Evolutionary conservation across 2,888 invertebrate species (phyloP).

Genomic region (Oxyteleia sp.): DNA sequence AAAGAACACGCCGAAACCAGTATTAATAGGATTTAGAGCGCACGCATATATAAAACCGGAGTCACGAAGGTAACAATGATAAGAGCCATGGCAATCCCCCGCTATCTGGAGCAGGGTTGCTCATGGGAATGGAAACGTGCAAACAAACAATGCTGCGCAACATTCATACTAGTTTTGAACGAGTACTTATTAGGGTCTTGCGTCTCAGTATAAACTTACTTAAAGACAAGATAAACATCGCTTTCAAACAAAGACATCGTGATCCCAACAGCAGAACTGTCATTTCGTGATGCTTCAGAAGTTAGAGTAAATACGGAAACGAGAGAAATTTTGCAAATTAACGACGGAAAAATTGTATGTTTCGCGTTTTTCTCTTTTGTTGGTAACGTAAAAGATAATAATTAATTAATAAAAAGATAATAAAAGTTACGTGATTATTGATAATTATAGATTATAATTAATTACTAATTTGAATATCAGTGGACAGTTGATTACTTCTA

Average conservation of each 20-base stretch:
- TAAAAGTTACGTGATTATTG: too few species aligned
- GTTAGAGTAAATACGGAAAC: neutral
- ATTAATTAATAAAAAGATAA: too few species aligned
- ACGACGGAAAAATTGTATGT: too few species aligned
- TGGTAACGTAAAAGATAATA: too few species aligned
- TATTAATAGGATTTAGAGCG: slow-evolving; percentile 1
- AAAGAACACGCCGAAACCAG: neutral
- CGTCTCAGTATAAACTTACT: slow-evolving; percentile 5
- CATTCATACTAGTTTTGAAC: slow-evolving; percentile 6
- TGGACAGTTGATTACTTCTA: too few species aligned
- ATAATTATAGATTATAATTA: too few species aligned
- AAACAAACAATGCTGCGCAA: slow-evolving; percentile 5
- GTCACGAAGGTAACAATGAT: slow-evolving; percentile 17
- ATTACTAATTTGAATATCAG: too few species aligned
- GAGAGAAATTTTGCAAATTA: neutral
- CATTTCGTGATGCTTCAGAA: neutral
- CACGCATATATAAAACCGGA: slow-evolving; percentile 6
- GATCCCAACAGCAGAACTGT: neutral
- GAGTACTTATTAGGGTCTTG: neutral
- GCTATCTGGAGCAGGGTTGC: neutral
- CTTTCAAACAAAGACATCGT: neutral
- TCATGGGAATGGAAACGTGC: slow-evolving; percentile 2
- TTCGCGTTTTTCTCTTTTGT: too few species aligned
- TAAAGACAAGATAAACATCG: slow-evolving; percentile 6
- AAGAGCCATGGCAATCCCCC: neutral